Conservation (phyloP, 2,113 vertebrate genomes). For the Nibea coibor region DNA sequence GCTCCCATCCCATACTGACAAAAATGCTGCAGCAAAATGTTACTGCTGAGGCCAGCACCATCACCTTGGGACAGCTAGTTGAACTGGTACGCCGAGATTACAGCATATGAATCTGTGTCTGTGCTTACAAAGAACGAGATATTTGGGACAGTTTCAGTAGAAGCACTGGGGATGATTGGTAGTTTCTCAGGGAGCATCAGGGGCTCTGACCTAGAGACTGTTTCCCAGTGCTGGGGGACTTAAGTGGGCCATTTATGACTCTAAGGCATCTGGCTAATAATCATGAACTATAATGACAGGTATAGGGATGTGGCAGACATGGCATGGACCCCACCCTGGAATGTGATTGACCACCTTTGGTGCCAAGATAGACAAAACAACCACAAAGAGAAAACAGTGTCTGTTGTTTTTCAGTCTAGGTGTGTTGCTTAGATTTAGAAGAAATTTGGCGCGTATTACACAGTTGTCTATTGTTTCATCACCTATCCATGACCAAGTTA, state of each 20-base stretch:
- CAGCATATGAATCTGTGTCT: not conserved
- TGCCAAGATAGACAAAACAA: not conserved
- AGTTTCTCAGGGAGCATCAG: conserved; percentile 9
- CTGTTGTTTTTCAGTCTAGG: not conserved
- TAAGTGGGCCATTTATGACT: conserved; percentile 4
- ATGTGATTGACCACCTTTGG: not conserved
- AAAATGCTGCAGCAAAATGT: conserved; percentile 1
- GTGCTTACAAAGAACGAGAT: not conserved
- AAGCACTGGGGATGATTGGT: not conserved
- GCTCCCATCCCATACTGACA: not conserved
- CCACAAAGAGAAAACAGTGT: too few relatives aligned
- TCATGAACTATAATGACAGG: not conserved
- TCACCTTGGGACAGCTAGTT: not conserved
- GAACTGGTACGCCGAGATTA: not conserved
- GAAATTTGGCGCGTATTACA: too few relatives aligned
- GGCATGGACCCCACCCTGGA: not conserved
- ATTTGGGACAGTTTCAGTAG: not conserved
- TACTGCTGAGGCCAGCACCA: not conserved
- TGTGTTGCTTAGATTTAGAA: not conserved
- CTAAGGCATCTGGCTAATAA: not conserved
- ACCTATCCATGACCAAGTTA: not conserved
- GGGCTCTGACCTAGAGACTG: not conserved
- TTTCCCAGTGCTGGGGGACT: not conserved
- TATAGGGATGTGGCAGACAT: not conserved
- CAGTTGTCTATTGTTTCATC: not conserved